These are phyloP conservation scores for Aptenodytes patagonicus DNA, from an alignment of 2,113 vertebrate species.

Conservation along the genomic window DNA sequence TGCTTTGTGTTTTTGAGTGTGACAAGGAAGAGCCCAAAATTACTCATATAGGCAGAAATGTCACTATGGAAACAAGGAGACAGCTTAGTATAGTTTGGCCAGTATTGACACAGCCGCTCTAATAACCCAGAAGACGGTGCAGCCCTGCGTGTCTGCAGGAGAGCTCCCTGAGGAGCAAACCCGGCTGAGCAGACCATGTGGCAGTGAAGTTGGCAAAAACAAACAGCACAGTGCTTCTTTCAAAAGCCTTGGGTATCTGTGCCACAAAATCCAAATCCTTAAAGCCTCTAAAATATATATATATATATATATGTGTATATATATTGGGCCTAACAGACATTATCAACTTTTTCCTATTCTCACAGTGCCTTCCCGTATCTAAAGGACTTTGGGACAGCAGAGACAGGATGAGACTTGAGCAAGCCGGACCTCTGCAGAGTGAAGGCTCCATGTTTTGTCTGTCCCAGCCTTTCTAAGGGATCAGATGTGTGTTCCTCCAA, in stretches of 20 bases:
- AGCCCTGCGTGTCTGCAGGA: not conserved
- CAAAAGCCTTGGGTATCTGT: not conserved
- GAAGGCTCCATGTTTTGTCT: not conserved
- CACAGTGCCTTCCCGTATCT: not conserved
- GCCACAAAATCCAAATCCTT: not conserved
- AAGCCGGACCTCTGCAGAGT: not conserved
- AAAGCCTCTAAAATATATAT: not conserved
- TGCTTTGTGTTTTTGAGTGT: not conserved
- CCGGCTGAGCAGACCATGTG: not conserved
- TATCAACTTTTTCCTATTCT: not conserved
- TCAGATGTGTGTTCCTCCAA: not conserved
- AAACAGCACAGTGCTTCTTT: not conserved
- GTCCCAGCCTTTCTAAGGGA: not conserved
- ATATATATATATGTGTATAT: no score
- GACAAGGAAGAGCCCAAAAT: not conserved
- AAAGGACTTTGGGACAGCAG: not conserved
- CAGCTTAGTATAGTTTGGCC: slow-evolving; percentile 15
- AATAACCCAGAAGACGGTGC: not conserved
- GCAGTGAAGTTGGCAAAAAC: not conserved
- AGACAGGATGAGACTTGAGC: not conserved
- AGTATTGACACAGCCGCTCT: not conserved
- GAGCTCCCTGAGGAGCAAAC: not conserved
- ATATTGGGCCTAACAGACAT: not conserved
- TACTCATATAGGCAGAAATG: slow-evolving; percentile 37
- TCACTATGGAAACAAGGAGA: slow-evolving; percentile 66